phyloP scores from a whole-genome alignment of 2,113 vertebrate genomes.

The Perca fluviatilis region DNA sequence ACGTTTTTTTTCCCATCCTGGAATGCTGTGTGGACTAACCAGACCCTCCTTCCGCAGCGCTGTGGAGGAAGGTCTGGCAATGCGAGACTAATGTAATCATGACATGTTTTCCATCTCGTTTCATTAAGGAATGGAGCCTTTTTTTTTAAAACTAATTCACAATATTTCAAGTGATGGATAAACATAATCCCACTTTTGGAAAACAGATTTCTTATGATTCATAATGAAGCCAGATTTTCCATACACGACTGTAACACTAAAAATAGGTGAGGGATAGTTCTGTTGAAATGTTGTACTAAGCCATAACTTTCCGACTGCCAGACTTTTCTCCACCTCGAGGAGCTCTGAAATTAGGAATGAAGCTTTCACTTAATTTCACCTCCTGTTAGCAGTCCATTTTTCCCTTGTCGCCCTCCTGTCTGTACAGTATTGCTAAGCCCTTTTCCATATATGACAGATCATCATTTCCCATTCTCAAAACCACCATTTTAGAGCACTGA shows the following conservation, averaged over 20 bases:
- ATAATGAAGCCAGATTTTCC: not conserved
- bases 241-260: not conserved
- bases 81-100: not conserved
- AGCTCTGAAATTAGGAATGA: slow-evolving; percentile 33
- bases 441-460: slow-evolving; percentile 67
- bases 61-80: too few species aligned
- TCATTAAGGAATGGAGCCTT: not conserved
- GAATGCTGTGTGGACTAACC: too few species aligned
- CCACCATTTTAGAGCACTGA: slow-evolving; percentile 60
- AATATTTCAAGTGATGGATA: not conserved
- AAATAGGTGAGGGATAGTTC: slow-evolving; percentile 4
- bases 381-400: slow-evolving; percentile 49
- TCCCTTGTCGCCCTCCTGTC: slow-evolving; percentile 53
- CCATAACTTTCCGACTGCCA: slow-evolving; percentile 22
- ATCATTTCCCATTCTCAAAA: slow-evolving; percentile 65
- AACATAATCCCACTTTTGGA: slow-evolving; percentile 1
- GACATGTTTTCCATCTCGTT: not conserved
- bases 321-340: slow-evolving; percentile 26
- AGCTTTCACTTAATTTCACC: slow-evolving; percentile 48
- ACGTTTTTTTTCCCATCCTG: too few species aligned
- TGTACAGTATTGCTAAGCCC: slow-evolving; percentile 28
- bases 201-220: not conserved
- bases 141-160: not conserved
- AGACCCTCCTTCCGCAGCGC: too few species aligned
- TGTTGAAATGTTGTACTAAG: slow-evolving; percentile 6